These are phyloP conservation scores for Antheraea mylitta DNA, from an alignment of 1,140 invertebrate species.

Conservation along the genomic window DNA sequence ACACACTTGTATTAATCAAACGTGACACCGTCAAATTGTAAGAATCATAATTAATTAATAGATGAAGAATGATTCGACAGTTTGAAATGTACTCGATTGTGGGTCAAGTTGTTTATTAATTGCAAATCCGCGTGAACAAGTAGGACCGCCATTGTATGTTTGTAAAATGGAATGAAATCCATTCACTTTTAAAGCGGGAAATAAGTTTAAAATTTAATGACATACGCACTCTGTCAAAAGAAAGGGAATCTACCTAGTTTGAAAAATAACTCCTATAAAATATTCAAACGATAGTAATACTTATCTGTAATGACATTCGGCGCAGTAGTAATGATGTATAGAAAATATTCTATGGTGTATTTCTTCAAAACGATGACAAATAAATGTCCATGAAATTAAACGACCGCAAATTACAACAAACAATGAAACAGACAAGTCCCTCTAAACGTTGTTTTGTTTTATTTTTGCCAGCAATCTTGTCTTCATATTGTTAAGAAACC, in stretches of 20 bases:
- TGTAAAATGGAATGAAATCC: slow-evolving; percentile 60
- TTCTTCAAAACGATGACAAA: no score
- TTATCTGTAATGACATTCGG: background rate
- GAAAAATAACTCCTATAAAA: background rate
- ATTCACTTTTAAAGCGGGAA: slow-evolving; percentile 51
- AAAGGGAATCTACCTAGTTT: background rate
- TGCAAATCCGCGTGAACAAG: slow-evolving; percentile 59
- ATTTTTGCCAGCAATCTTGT: background rate
- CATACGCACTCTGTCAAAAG: background rate
- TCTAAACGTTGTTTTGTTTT: background rate
- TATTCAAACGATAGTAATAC: background rate
- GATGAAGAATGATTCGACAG: slow-evolving; percentile 54
- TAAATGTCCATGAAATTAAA: background rate
- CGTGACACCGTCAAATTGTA: slow-evolving; percentile 40
- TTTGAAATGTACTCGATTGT: slow-evolving; percentile 45
- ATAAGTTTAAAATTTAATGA: slow-evolving; percentile 1
- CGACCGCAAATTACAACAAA: background rate
- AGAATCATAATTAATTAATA: slow-evolving; percentile 61
- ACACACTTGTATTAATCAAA: slow-evolving; percentile 36
- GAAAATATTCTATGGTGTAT: no score
- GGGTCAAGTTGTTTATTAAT: slow-evolving; percentile 68
- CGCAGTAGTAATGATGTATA: background rate
- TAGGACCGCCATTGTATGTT: slow-evolving; percentile 59
- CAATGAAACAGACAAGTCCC: slow-evolving; percentile 4
- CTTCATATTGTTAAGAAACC: no score